Evolutionary conservation across 2,113 vertebrate genomes (phyloP).

Genomic region (Crotophaga sulcirostris): DNA sequence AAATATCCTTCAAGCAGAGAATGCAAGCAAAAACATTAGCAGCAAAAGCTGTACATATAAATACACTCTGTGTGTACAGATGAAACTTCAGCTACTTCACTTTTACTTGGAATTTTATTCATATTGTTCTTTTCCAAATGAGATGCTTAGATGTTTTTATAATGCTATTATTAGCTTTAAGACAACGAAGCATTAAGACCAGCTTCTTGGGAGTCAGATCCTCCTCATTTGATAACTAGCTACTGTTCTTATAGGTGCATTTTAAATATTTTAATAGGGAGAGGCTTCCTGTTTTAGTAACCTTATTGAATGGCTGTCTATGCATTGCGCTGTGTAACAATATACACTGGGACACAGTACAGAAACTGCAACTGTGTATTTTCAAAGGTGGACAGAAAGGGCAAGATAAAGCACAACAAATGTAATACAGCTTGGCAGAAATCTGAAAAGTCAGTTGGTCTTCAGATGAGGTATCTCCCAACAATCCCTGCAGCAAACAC

Average conservation of each 20-base stretch:
- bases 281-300: neutral
- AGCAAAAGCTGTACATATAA: neutral
- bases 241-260: neutral
- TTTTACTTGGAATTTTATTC: neutral
- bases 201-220: neutral
- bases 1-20: neutral
- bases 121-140: neutral
- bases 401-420: neutral
- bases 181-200: neutral
- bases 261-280: neutral
- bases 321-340: neutral
- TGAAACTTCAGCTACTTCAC: neutral
- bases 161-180: neutral
- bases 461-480: conserved; percentile 13
- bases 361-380: neutral
- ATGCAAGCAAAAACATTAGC: neutral
- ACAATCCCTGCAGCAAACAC: neutral
- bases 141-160: neutral
- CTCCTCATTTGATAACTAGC: neutral
- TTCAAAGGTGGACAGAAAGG: neutral
- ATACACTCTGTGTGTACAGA: neutral
- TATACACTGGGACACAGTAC: neutral
- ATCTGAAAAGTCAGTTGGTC: neutral
- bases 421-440: neutral
- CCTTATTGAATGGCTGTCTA: neutral